Conservation (phyloP, 2,888 invertebrate genomes). For the Sinohyriopsis cumingii region DNA sequence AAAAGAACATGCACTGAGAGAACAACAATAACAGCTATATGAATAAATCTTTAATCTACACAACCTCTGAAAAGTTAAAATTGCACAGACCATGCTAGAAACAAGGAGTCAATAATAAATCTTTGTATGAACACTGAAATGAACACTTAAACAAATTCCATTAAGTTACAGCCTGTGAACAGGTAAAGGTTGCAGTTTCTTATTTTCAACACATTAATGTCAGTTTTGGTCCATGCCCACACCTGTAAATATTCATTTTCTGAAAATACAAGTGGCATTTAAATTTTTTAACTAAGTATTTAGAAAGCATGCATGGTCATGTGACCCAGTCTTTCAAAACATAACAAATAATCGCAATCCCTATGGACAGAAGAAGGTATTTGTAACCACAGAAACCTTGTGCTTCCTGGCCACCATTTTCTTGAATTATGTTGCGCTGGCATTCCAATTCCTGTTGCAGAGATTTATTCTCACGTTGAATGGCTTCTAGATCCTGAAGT, state of each 20-base stretch:
- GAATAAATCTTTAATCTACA: no score
- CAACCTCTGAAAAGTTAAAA: no score
- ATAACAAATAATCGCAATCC: constrained; percentile 55
- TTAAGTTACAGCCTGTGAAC: constrained; percentile 8
- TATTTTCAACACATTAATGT: not conserved
- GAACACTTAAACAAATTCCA: constrained; percentile 18
- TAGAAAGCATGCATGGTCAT: constrained; percentile 4
- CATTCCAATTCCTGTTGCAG: constrained; percentile 55
- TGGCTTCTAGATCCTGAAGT: constrained; percentile 55
- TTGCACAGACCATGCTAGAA: no score
- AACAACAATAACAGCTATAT: no score
- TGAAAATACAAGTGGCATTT: no score
- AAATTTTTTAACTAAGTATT: no score
- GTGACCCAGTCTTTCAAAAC: constrained; percentile 47
- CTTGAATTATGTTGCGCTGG: constrained; percentile 57
- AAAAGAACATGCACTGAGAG: no score
- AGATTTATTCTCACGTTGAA: constrained; percentile 54
- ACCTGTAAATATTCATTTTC: no score
- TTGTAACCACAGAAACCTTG: constrained; percentile 60
- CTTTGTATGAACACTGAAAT: constrained; percentile 1
- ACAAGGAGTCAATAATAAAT: not conserved
- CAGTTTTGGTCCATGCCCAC: no score
- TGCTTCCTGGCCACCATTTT: constrained; percentile 61
- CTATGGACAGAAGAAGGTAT: constrained; percentile 50
- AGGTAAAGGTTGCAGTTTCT: constrained; percentile 8